Conservation (phyloP, 2,113 vertebrate species). For the Ramphastos sulfuratus region DNA sequence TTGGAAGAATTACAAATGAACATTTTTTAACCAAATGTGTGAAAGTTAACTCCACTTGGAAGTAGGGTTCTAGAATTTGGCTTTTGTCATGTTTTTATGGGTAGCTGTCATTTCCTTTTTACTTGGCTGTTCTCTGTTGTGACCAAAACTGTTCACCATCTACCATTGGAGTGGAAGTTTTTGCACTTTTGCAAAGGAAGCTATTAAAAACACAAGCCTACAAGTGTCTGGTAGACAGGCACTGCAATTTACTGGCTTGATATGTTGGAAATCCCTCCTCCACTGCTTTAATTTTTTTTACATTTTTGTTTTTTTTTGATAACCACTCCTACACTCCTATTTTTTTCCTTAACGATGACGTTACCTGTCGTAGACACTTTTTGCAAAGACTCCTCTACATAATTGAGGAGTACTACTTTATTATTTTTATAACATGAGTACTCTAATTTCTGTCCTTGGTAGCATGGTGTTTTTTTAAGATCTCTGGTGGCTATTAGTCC, state of each 20-base stretch:
- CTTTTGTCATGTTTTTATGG: background rate
- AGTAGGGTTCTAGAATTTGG: background rate
- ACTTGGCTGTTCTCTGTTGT: background rate
- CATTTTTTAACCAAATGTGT: background rate
- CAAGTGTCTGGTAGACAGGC: background rate
- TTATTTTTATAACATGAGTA: background rate
- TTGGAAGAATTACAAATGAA: background rate
- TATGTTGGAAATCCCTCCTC: background rate
- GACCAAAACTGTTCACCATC: background rate
- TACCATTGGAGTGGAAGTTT: background rate
- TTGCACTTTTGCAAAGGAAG: background rate
- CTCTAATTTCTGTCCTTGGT: background rate
- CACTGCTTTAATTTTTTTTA: background rate
- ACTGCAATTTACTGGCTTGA: background rate
- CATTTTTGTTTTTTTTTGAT: background rate
- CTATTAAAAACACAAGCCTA: background rate
- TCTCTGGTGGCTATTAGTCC: background rate
- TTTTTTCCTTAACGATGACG: background rate
- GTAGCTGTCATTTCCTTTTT: background rate
- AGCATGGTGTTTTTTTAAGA: background rate
- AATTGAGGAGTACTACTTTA: background rate
- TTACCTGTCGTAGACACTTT: background rate
- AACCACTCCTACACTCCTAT: background rate
- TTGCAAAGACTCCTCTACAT: background rate
- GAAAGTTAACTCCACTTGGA: background rate